Evolutionary conservation across 1,140 invertebrate species (phyloP), one percentile per base, ranked within the genome.

Genomic region (Drosophila cardini): DNA sequence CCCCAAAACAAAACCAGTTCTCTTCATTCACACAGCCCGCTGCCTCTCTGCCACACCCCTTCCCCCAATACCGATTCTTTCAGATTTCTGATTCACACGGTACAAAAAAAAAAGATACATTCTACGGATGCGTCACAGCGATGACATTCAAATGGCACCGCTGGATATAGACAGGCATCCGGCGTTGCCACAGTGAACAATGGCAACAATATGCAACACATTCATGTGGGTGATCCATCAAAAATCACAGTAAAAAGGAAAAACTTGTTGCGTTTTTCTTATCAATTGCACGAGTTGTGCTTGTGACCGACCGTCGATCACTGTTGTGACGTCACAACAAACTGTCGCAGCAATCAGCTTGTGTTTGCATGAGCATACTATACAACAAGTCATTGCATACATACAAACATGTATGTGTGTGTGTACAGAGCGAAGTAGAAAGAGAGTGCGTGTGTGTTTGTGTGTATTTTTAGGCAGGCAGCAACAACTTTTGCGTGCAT

Each of bases 401-500:
- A 45, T 45, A 16, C 46, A 50, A 30, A 13, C 9, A 34, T 65
- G 26, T 26, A 38, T 67, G 40, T 42, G 18, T 32, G 30, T 34
- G 5, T 42, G 16, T 85, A 21, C 21, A 26, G 21, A 26, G 21
- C 4, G 21, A 4, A 86, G 13, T 15, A 43, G 13, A 21, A 53
- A 10, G 13, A 21, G 5, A 18, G 16, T 21, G 43, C 43, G 36
- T 36, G 30, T 67, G 38, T 40, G 13, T 40, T n/a, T n/a, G 40
- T 40, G 5, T 48, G 30, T 86, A 87, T 86, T 86, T 86, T 73
- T 83, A 87, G 76, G 52, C 58, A 63, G 52, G 57, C 61, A 72
- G 76, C 83, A 76, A 78, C 76, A 76, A 72, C 45, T 60, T 78
- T 64, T 16, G 81, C 63, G 70, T 85, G 72, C 52, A 76, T 86